Evolutionary conservation across 2,888 invertebrate species (phyloP).

Genomic region (Megalurothrips usitatus): DNA sequence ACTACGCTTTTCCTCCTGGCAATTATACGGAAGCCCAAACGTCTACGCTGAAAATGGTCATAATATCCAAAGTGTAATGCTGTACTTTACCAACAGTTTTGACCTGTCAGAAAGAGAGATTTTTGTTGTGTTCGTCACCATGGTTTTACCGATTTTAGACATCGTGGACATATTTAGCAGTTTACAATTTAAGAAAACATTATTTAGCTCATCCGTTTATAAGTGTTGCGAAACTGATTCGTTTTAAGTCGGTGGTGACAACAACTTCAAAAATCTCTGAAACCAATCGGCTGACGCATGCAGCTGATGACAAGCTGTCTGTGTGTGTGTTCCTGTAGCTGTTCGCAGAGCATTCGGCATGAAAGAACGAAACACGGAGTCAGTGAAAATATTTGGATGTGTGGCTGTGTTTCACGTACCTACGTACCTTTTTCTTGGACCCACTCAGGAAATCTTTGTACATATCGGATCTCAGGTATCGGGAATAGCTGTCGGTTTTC

Average conservation of each 20-base stretch:
- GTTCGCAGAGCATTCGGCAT: slow-evolving; percentile 16
- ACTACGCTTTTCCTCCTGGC: neutral
- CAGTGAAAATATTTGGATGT: neutral
- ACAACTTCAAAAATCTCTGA: slow-evolving; percentile 15
- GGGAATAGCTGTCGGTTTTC: slow-evolving; percentile 98
- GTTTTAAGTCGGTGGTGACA: neutral
- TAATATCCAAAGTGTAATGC: neutral
- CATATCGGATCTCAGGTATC: slow-evolving; percentile 96
- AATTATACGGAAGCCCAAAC: neutral
- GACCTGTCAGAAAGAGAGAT: slow-evolving; percentile 4
- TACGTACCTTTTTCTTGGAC: slow-evolving; percentile 88
- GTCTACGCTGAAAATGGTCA: neutral
- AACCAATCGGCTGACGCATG: neutral
- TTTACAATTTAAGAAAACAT: neutral
- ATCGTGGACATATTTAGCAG: neutral
- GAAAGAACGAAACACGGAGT: slow-evolving; percentile 18
- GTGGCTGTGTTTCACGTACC: slow-evolving; percentile 34
- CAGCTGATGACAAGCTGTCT: neutral
- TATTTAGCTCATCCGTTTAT: neutral
- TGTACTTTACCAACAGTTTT: slow-evolving; percentile 13
- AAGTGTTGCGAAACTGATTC: neutral
- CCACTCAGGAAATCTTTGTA: slow-evolving; percentile 96
- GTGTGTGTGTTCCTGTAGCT: neutral
- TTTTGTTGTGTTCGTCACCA: neutral
- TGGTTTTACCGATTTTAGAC: neutral